These are phyloP conservation scores for Eidolon helvum DNA, from an alignment of 2,113 vertebrate species.

Conservation along the genomic window DNA sequence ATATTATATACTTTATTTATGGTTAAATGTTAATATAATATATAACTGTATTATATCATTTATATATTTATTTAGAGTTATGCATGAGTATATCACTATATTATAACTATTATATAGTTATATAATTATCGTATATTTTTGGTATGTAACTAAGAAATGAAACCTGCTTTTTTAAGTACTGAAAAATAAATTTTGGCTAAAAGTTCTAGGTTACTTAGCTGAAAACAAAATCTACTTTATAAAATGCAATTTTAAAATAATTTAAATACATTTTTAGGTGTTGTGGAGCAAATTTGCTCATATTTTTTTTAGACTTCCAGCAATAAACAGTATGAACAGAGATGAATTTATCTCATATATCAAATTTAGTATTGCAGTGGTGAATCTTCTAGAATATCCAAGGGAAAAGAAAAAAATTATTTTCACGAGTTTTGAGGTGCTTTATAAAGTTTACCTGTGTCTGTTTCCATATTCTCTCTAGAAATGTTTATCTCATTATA, in stretches of 20 bases:
- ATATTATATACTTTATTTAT: background rate
- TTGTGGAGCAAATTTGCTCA: background rate
- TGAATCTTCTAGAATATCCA: conserved; percentile 33
- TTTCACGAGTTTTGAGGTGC: conserved; percentile 40
- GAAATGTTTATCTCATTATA: conserved; percentile 25
- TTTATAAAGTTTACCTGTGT: conserved; percentile 31
- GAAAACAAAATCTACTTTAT: conserved; percentile 22
- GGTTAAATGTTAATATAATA: background rate
- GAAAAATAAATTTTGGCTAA: conserved; percentile 17
- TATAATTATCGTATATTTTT: background rate
- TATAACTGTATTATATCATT: background rate
- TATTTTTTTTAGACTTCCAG: conserved; percentile 30
- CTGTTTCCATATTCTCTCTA: background rate
- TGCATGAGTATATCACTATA: background rate
- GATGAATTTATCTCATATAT: conserved; percentile 55
- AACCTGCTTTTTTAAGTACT: background rate
- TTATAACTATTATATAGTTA: background rate
- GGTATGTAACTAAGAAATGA: background rate
- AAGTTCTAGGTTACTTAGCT: background rate
- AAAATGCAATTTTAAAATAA: conserved; percentile 50
- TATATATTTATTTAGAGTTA: background rate
- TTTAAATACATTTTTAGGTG: conserved; percentile 46
- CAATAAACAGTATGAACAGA: conserved; percentile 56
- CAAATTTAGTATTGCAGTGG: conserved; percentile 23
- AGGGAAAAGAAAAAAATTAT: conserved; percentile 35